phyloP scores from a whole-genome alignment of 2,797 vertebrate species.

The Molossus alvarezi region DNA sequence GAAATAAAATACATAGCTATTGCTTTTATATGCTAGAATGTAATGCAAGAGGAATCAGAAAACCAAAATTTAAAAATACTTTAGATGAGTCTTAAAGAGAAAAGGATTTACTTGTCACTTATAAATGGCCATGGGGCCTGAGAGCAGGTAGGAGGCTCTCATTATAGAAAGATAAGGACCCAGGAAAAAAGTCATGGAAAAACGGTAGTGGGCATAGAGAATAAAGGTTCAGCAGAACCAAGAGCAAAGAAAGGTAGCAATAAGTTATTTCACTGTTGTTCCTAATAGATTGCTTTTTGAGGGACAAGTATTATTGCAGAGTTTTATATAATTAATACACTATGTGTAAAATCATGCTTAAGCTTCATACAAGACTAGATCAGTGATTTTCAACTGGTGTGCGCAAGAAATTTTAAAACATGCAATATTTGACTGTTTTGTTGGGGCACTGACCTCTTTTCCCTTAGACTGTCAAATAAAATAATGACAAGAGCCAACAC shows the following conservation, averaged over 20 bases:
- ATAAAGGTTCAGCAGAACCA: neutral
- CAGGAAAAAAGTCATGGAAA: neutral
- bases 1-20: neutral
- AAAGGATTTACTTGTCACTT: neutral
- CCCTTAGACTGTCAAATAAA: neutral
- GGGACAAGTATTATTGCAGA: neutral
- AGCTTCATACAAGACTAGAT: neutral
- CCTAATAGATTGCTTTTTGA: neutral
- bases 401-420: neutral
- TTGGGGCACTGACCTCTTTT: neutral
- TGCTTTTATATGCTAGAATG: slow-evolving; percentile 8
- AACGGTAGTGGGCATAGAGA: neutral
- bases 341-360: neutral
- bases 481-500: neutral
- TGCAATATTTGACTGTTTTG: neutral
- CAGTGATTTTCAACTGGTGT: neutral
- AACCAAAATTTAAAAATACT: slow-evolving; percentile 10
- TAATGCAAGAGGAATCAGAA: slow-evolving; percentile 2
- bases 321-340: slow-evolving; percentile 45
- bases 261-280: neutral
- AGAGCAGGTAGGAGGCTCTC: neutral
- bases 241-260: neutral
- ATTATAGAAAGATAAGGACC: slow-evolving; percentile 15
- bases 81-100: neutral
- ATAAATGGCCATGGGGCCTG: neutral